A percentile compares a stretch with the other conserved stretches of the same genome.
Conservation (phyloP, 2,888 invertebrate species). For the Tridacna gigas region DNA sequence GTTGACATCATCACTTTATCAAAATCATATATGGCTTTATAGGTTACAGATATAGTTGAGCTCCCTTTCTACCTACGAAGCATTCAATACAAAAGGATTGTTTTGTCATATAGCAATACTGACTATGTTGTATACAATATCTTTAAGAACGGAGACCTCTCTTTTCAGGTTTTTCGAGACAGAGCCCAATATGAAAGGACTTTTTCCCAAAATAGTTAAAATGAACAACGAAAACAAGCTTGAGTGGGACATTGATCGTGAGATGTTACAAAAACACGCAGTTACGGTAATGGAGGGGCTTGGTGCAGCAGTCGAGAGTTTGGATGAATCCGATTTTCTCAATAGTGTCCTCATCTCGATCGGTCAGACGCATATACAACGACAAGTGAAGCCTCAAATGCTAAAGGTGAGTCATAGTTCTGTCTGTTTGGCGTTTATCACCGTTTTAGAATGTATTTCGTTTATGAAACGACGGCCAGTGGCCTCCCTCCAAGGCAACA, state of each 20-base stretch:
- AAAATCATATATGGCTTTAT: no score
- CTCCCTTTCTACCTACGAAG: no score
- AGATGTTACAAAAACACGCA: slow-evolving; percentile 80
- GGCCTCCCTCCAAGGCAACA: no score
- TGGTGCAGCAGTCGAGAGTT: slow-evolving; percentile 82
- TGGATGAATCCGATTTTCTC: slow-evolving; percentile 80
- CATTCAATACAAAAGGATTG: no score
- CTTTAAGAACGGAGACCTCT: no score
- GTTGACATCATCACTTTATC: no score
- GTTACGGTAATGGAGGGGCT: slow-evolving; percentile 82
- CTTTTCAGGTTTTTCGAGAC: slow-evolving; percentile 78
- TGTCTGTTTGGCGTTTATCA: no score
- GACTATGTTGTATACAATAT: no score
- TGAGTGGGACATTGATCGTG: slow-evolving; percentile 79
- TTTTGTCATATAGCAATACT: no score
- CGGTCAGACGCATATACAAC: slow-evolving; percentile 80
- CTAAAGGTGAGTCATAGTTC: slow-evolving; percentile 73
- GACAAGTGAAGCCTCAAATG: slow-evolving; percentile 79
- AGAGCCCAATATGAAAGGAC: slow-evolving; percentile 77
- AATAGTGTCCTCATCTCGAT: slow-evolving; percentile 80
- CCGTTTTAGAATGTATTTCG: no score
- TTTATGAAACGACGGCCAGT: no score
- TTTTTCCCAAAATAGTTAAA: slow-evolving; percentile 79
- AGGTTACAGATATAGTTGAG: no score
- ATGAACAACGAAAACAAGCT: slow-evolving; percentile 78